A percentile compares a stretch with the other conserved stretches of the same genome.
These are phyloP conservation scores for Capreolus pygargus DNA, from an alignment of 2,113 vertebrate genomes.

Conservation along the genomic window DNA sequence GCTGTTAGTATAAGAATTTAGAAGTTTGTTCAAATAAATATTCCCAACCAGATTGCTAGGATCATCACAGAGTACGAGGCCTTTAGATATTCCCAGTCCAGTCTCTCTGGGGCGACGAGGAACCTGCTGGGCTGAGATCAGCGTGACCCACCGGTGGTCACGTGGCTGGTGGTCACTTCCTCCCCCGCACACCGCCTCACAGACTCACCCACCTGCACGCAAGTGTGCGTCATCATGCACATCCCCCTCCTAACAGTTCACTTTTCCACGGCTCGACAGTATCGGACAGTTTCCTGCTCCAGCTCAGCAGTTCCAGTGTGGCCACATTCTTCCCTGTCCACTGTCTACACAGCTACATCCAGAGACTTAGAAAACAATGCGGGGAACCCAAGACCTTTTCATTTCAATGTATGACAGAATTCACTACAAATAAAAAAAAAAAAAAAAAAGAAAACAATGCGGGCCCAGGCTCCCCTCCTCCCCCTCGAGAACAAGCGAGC, in stretches of 20 bases:
- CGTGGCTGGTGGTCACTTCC: background rate
- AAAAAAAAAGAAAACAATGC: background rate
- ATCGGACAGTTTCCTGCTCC: rapidly evolving
- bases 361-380: background rate
- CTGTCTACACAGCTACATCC: too few relatives aligned
- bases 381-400: too few relatives aligned
- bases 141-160: rapidly evolving
- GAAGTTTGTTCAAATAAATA: background rate
- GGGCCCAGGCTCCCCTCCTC: too few relatives aligned
- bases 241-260: rapidly evolving
- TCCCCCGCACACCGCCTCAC: rapidly evolving
- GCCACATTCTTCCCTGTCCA: background rate
- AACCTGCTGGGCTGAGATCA: background rate
- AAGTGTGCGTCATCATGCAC: too few relatives aligned
- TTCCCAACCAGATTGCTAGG: background rate
- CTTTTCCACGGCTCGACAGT: background rate
- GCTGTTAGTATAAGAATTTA: background rate
- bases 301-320: rapidly evolving
- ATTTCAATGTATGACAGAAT: too few relatives aligned
- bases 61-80: too few relatives aligned
- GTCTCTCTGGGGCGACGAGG: rapidly evolving
- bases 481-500: rapidly evolving
- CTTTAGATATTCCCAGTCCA: rapidly evolving
- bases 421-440: too few relatives aligned
- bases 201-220: rapidly evolving